Evolutionary conservation across 2,113 vertebrate genomes (phyloP), one percentile per base, ranked within the genome.

Genomic region (Meriones unguiculatus): DNA sequence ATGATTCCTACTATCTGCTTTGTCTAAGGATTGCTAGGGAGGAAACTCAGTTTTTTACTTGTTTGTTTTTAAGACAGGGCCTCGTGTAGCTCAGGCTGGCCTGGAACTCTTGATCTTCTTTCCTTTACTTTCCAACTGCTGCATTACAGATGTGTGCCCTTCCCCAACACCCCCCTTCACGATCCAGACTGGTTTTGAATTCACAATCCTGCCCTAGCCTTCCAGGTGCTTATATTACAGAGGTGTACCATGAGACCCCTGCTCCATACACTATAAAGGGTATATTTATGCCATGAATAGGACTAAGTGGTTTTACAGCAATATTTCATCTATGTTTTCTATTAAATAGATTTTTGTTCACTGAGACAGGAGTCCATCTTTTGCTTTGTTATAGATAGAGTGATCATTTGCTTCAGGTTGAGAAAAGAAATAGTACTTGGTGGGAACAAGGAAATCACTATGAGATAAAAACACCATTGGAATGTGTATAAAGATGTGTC

Each of bases 261-360:
- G 57, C 54, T 46, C 57, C 17, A 82, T 67, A 81, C 87, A 54
- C 28, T 87, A 38, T 89, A 93, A 87, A 89, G 17, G 41, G 65
- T 89, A 57, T 35, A 41, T 76, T 95, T 81, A 87, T 38, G 5
- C 67, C n/a, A 87, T 90, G 67, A 41, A 65, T 50, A 11, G 70
- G 70, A 28, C 46, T 92, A 72, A 93, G 57, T 65, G 87, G 94
- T 94, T 94, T 22, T 73, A 1, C 15, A 30, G 24, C 38, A 59
- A 38, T 90, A 38, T 86, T 96, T 89, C 86, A 94, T 67, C 30
- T 86, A 73, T 86, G 69, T 90, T 92, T 46, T 92, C 76, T 59
- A 88, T 88, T 88, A 92, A 86, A 77, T 93, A 86, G 22, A 12
- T 87, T 95, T 93, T 97, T 95, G 54, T 93, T 25, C 80, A 35